Base-by-base conservation (phyloP, 2,888 invertebrate genomes). In the Eupithecia vulgata region DNA sequence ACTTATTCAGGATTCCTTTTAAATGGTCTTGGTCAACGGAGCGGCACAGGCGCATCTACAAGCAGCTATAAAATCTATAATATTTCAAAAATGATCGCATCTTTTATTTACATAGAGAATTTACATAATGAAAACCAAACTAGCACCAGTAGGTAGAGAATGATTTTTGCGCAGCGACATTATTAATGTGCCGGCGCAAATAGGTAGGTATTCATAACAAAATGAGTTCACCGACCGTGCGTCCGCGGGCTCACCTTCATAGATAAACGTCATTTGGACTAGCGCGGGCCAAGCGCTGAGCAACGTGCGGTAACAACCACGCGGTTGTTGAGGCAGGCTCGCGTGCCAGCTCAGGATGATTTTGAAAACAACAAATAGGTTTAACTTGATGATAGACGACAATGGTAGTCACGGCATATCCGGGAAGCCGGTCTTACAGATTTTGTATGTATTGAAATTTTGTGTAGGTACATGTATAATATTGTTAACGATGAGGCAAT, bases 211-310 rank as follows among this genome's bases (percentile, higher is more conserved):
- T 86, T 87, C 84, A 88, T 88, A 88, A 87, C 85, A 88, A 83
- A 80, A 81, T 80, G 79, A 87, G 93, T 91, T 91, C 91, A 87
- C 75, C 90, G 93, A 90, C 93, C 94, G 94, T 80, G 76, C 85
- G 94, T 78, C 93, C 92, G 90, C 82, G 83, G 87, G 84, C 82
- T 94, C 93, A 94, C 94, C 94, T 94, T 92, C 86, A 85, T 90
- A 92, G 93, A 92, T 91, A 92, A 92, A 90, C 91, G 91, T 87
- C 90, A 89, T 88, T 88, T 86, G 84, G 90, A 83, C 85, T 88
- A 88, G 87, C 80, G 82, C 83, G 81, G 78, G 81, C 81, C 81
- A 57, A 57, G 25, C 57, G 57, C 25, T 57, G 81, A 82, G 80
- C 83, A 81, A 83, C 79, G 79, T 78, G 77, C 79, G 81, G 80